phyloP scores from a whole-genome alignment of 1,140 invertebrate genomes.

The Physella acuta region DNA sequence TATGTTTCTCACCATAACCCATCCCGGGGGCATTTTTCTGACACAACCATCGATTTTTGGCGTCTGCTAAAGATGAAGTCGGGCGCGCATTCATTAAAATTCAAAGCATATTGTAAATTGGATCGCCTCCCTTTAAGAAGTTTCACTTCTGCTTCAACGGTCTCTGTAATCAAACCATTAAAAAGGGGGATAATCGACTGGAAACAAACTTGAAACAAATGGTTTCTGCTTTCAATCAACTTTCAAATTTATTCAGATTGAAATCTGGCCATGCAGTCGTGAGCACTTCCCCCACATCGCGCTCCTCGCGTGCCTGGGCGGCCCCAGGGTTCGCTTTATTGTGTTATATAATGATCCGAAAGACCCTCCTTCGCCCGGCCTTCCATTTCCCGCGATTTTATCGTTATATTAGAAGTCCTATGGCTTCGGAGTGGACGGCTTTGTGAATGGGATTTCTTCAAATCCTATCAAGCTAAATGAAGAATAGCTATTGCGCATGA shows the following conservation, averaged over 20 bases:
- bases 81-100: conserved; percentile 9
- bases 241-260: conserved; percentile 24
- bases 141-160: conserved; percentile 11
- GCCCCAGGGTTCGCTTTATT: neutral
- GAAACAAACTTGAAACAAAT: conserved; percentile 21
- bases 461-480: conserved; percentile 13
- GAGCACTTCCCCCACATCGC: conserved; percentile 7
- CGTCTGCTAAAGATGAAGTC: neutral
- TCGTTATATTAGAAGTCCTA: conserved; percentile 8
- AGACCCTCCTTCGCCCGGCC: neutral
- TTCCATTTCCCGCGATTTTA: conserved; percentile 15
- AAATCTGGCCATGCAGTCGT: conserved; percentile 8
- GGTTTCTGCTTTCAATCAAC: conserved; percentile 17
- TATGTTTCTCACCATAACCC: neutral
- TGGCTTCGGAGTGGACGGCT: neutral
- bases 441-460: conserved; percentile 8
- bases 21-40: neutral
- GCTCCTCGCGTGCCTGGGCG: conserved; percentile 3
- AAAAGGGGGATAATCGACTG: conserved; percentile 12
- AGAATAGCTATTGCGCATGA: conserved; percentile 10
- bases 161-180: conserved; percentile 16
- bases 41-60: conserved; percentile 13
- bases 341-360: neutral
- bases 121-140: conserved; percentile 3
- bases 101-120: conserved; percentile 21